Evolutionary conservation across 2,113 vertebrate genomes (phyloP), one percentile per base, ranked within the genome.

Genomic region (Turdus rufiventris): DNA sequence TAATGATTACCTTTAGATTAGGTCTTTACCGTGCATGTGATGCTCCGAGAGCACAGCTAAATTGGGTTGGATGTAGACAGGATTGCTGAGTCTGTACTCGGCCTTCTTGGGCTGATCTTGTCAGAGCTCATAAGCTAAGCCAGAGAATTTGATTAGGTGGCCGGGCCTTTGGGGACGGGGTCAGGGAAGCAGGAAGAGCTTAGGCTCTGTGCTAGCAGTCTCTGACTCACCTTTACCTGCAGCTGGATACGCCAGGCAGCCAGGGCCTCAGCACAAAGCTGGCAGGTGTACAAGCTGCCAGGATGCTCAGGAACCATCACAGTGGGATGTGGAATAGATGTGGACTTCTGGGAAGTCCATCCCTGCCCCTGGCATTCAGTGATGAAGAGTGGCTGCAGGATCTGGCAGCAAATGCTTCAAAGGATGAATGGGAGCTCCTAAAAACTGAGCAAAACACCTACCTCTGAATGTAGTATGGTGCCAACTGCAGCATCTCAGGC

Each of bases 21-120:
- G 77, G 77, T 89, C 74, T 77, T 89, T 51, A 77, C 43, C 4
- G n/a, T 1, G 5, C 2, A 2, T 29, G 7, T 45, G 78, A 83
- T 18, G 79, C 87, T 50, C 42, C 0, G 5, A 54, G 77, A 81
- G 81, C 66, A 1, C 16, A 9, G 87, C 89, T 93, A 92, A 96
- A 95, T 96, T 95, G 91, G 87, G 85, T n/a, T 85, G 91, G 91
- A 88, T 89, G 91, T 10, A 94, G 94, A 29, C 45, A 95, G 81
- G 85, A 96, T 85, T 95, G 96, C 96, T 94, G 95, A 97, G 94
- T 93, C 91, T 95, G 96, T 95, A 72, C 87, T 85, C n/a, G 85
- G 89, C 91, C 94, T 97, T 89, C 93, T 96, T 97, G 94, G 94
- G 89, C 91, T 94, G 40, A 80, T 91, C 94, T 85, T 96, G 96